Evolutionary conservation across 2,113 vertebrate genomes (phyloP).

Genomic region (Gobiocypris rarus): DNA sequence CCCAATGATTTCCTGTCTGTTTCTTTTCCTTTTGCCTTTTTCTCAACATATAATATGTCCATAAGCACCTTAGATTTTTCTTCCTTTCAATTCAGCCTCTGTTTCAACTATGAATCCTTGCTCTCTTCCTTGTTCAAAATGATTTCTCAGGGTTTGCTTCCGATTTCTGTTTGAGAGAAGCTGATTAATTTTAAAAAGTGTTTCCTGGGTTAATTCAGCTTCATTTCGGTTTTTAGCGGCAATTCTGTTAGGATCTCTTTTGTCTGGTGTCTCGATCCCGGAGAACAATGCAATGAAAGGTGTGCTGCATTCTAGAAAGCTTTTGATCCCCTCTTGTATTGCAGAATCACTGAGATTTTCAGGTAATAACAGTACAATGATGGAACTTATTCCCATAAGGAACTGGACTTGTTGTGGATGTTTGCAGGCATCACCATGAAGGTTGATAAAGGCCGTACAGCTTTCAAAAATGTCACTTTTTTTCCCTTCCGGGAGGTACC

Average conservation of each 20-base stretch:
- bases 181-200: slow-evolving; percentile 56
- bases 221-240: slow-evolving; percentile 60
- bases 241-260: slow-evolving; percentile 25
- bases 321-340: slow-evolving; percentile 54
- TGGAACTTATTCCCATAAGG: slow-evolving; percentile 67
- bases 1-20: slow-evolving; percentile 7
- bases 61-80: slow-evolving; percentile 45
- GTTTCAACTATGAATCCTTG: slow-evolving; percentile 42
- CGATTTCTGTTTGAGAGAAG: not conserved
- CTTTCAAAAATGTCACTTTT: slow-evolving; percentile 57
- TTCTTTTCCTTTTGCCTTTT: slow-evolving; percentile 16
- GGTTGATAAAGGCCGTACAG: slow-evolving; percentile 66
- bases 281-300: slow-evolving; percentile 58
- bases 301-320: slow-evolving; percentile 50
- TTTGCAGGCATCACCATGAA: slow-evolving; percentile 64
- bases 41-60: slow-evolving; percentile 49
- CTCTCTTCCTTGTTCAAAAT: slow-evolving; percentile 50
- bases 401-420: slow-evolving; percentile 66
- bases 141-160: slow-evolving; percentile 50
- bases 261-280: not conserved
- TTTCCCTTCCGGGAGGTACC: slow-evolving; percentile 65
- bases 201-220: slow-evolving; percentile 57
- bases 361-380: slow-evolving; percentile 65
- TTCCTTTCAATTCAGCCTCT: slow-evolving; percentile 41
- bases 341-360: slow-evolving; percentile 52